Conservation (phyloP, 2,888 invertebrate genomes). For the Eupithecia exiguata region DNA sequence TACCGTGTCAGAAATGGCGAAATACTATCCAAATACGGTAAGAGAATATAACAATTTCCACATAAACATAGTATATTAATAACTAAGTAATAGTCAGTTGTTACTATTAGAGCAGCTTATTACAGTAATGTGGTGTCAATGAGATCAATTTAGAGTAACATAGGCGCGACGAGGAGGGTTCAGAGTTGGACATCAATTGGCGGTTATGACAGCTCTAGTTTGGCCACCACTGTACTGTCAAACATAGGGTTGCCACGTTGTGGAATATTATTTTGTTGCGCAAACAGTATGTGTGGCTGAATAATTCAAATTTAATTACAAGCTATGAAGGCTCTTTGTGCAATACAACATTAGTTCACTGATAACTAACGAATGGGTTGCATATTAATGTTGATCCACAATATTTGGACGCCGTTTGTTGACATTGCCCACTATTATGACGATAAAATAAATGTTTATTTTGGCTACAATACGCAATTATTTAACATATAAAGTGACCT, state of each 20-base stretch:
- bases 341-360: not conserved
- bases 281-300: not conserved
- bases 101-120: conserved; percentile 23
- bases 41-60: not conserved
- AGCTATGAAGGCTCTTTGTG: not conserved
- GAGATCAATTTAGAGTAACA: conserved; percentile 53
- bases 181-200: conserved; percentile 53
- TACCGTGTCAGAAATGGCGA: not conserved
- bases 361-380: not conserved
- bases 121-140: conserved; percentile 42
- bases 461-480: conserved; percentile 2
- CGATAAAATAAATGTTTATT: not conserved
- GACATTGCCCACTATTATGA: not conserved
- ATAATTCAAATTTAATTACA: not conserved
- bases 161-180: conserved; percentile 46
- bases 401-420: not conserved
- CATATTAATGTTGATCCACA: not conserved
- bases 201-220: conserved; percentile 40
- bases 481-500: conserved; percentile 10
- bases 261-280: not conserved
- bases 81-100: not conserved
- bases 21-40: not conserved
- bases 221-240: conserved; percentile 34
- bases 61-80: not conserved
- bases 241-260: conserved; percentile 16